Evolutionary conservation across 2,113 vertebrate species (phyloP).

Genomic region (Nasalis larvatus): DNA sequence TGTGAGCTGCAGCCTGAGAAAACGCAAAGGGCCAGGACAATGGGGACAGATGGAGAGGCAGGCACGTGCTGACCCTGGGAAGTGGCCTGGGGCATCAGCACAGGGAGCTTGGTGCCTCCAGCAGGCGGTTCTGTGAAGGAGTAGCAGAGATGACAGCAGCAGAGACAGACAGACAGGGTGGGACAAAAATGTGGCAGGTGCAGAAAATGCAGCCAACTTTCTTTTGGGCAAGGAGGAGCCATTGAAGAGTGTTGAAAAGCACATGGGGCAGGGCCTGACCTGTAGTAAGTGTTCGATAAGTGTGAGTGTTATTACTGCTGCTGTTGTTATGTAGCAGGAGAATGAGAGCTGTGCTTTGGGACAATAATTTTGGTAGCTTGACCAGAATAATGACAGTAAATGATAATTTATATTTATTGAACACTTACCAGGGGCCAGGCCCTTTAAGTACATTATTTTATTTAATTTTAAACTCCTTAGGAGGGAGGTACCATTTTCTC

Average conservation of each 20-base stretch:
- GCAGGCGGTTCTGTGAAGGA: neutral
- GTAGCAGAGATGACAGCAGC: neutral
- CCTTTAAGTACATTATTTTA: neutral
- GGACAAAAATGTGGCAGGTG: neutral
- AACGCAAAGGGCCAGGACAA: neutral
- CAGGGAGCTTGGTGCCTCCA: neutral
- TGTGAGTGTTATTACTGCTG: neutral
- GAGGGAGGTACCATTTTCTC: neutral
- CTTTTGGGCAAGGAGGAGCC: neutral
- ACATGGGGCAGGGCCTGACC: neutral
- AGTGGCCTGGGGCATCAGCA: too few relatives aligned
- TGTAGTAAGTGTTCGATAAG: fast-evolving
- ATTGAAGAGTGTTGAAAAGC: neutral
- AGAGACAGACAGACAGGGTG: neutral
- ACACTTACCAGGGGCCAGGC: neutral
- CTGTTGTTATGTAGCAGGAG: neutral
- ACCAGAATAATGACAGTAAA: neutral
- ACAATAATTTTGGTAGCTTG: neutral
- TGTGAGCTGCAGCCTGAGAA: neutral
- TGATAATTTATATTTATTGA: neutral
- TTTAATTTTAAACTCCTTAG: neutral
- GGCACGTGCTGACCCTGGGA: neutral
- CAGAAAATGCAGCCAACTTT: neutral
- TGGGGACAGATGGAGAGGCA: neutral
- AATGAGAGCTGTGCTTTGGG: neutral